Base-by-base conservation (phyloP, 2,888 invertebrate species). In the Colostygia pectinataria region DNA sequence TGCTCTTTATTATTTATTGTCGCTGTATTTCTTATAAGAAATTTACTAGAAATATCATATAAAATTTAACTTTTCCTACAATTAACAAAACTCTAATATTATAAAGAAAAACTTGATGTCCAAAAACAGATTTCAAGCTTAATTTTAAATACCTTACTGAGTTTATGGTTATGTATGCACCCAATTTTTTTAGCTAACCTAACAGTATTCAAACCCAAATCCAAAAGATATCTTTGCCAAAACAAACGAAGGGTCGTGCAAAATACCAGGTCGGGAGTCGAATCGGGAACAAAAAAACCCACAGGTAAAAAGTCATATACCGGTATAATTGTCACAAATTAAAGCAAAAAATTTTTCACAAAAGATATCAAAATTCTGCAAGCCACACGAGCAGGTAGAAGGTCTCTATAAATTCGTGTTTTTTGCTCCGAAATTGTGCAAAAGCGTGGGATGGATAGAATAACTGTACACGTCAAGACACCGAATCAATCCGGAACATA, bases 241-340 rank as follows among this genome's bases (percentile, higher is more conserved):
- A 86, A 86, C 81, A 84, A 84, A 82, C 81, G 79, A 65, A 74
- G 74, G 80, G 70, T 77, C 78, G 77, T 79, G 86, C 85, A 80
- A 85, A 89, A 86, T 74, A 79, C 81, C 75, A 80, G 75, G 77
- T 70, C 73, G 65, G 69, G 77, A 77, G 76, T 80, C 71, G 67
- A 71, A 66, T 66, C 53, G 39, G 62, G 57, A 33, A 65, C 75
- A 85, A 88, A 83, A 84, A n/a, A 83, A 32, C 59, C 18, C 59
- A 67, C 90, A 90, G 90, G 89, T 89, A 90, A 90, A 89, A 90
- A 89, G 89, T 89, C 85, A 89, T 88, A 86, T 87, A 88, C 89
- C 87, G 89, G 77, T 89, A 89, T 90, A 90, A 89, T 89, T 90
- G 89, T 89, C 90, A 90, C 90, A 90, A 90, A 90, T 90, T 89